phyloP scores from a whole-genome alignment of 2,113 vertebrate genomes.

The Budorcas taxicolor region DNA sequence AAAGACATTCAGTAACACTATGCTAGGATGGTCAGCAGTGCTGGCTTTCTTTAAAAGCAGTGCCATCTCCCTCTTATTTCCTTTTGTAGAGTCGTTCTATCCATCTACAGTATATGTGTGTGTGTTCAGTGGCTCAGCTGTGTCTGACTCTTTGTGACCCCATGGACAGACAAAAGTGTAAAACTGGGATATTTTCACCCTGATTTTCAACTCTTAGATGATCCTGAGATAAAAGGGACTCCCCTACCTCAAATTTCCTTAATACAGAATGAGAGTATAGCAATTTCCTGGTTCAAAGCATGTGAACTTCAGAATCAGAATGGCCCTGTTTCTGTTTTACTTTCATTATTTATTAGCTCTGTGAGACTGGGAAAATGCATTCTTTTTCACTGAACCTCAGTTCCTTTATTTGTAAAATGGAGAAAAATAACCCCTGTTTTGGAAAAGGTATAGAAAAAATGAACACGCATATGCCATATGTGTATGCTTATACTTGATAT shows the following conservation, averaged over 20 bases:
- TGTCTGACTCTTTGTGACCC: background rate
- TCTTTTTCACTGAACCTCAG: background rate
- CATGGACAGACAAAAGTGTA: background rate
- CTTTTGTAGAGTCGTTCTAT: background rate
- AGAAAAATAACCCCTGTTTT: background rate
- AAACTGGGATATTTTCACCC: background rate
- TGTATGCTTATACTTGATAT: background rate
- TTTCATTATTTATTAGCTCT: background rate
- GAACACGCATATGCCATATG: background rate
- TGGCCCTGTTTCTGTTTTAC: background rate
- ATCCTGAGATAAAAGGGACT: slow-evolving; percentile 1
- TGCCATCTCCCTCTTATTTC: background rate
- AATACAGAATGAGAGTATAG: background rate
- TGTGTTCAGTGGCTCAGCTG: background rate
- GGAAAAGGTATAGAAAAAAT: background rate
- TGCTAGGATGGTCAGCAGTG: background rate
- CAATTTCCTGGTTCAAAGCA: background rate
- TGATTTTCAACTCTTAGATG: background rate
- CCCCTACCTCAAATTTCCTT: background rate
- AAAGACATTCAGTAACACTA: slow-evolving; percentile 6
- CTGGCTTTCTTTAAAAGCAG: background rate
- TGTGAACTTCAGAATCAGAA: background rate
- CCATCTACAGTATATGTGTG: background rate
- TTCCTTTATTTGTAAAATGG: background rate
- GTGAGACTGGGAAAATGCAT: background rate